phyloP scores from a whole-genome alignment of 2,113 vertebrate genomes.

The Oxyruncus cristatus region DNA sequence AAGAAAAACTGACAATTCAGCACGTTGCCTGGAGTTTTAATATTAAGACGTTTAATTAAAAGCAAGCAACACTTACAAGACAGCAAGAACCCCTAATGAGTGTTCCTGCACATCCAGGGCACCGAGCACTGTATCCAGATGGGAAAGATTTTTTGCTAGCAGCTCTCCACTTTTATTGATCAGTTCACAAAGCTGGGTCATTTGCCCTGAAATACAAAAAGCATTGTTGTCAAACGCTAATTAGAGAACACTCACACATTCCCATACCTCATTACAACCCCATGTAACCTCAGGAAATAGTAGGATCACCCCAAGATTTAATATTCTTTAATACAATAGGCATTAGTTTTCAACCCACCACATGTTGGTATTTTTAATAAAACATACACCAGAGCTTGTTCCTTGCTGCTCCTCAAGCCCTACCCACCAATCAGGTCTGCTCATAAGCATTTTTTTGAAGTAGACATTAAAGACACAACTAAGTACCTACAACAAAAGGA shows the following conservation, averaged over 20 bases:
- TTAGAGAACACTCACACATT: neutral
- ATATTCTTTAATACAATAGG: neutral
- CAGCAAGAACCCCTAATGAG: conserved; percentile 94
- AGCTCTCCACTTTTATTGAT: conserved; percentile 99
- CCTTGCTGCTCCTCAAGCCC: neutral
- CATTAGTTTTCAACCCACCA: neutral
- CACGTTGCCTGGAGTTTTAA: neutral
- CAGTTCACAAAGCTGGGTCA: conserved; percentile 98
- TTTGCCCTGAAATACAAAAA: conserved; percentile 86
- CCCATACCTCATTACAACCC: neutral
- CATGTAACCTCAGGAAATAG: neutral
- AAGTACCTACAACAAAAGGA: neutral
- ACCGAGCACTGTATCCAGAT: conserved; percentile 97
- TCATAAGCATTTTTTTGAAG: neutral
- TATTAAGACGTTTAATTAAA: neutral
- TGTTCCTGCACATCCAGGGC: conserved; percentile 98
- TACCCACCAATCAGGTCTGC: neutral
- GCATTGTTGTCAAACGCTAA: neutral
- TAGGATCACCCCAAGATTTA: neutral
- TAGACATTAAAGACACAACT: neutral
- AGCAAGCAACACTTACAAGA: conserved; percentile 84
- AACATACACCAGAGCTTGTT: neutral
- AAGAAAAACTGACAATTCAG: neutral
- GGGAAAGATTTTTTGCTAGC: conserved; percentile 96
- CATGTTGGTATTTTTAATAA: neutral